These are phyloP conservation scores for Acanthaster planci DNA, from an alignment of 35 echinoderm and acorn worm species.

Conservation along the genomic window DNA sequence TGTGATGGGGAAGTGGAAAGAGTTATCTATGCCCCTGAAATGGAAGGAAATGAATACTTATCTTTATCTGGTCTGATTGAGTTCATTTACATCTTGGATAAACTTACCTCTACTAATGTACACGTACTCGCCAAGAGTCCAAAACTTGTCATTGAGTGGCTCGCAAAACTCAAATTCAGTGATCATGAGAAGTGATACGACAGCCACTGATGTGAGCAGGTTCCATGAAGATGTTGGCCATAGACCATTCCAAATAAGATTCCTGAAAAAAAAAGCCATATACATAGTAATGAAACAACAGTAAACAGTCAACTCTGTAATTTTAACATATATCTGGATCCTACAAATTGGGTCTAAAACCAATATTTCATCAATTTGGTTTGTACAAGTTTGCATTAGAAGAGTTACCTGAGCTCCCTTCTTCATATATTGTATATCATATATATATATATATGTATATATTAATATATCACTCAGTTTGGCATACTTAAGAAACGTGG, in stretches of 20 bases:
- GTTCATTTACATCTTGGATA: not conserved
- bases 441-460: too few species aligned
- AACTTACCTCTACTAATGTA: conserved; percentile 53
- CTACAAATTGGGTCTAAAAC: too few species aligned
- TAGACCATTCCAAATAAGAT: conserved; percentile 71
- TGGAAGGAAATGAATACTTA: not conserved
- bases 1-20: not conserved
- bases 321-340: too few species aligned
- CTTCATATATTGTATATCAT: too few species aligned
- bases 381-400: too few species aligned
- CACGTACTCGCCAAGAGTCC: conserved; percentile 53
- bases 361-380: too few species aligned
- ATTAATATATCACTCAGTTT: too few species aligned
- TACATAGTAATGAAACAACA: not conserved
- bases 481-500: too few species aligned
- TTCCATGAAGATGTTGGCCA: conserved; percentile 83
- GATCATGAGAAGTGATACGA: conserved; percentile 53
- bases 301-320: too few species aligned
- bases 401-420: too few species aligned
- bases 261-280: conserved; percentile 28
- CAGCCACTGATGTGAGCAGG: conserved; percentile 43
- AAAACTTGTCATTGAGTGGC: conserved; percentile 54
- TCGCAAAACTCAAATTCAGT: conserved; percentile 38
- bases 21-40: not conserved
- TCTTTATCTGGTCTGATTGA: not conserved